Base-by-base conservation (phyloP, 2,797 vertebrate species). In the Eulemur rubriventer region DNA sequence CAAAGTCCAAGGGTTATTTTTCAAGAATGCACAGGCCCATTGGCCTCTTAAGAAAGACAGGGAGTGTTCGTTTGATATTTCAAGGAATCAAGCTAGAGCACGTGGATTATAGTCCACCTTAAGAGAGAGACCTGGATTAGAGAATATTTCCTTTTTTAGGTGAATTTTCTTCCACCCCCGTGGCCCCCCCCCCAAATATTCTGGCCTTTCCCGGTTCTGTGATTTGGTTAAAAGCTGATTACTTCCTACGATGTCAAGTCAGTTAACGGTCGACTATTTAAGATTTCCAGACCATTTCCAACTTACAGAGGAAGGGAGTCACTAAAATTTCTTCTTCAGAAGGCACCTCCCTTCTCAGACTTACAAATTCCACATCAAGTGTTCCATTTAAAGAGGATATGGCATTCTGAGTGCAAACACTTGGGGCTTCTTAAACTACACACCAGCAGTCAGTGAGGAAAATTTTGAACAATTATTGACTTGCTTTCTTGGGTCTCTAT, bases 401-500 rank as follows among this genome's bases (percentile, higher is more conserved):
- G 81, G 98, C 98, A 97, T 98, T 98, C 98, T 98, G 97, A 98
- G 97, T 98, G 97, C 94, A 97, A 96, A 97, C 96, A 95, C 94
- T 97, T 89, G 97, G 95, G 97, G 97, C 98, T 98, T 98, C 98
- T 0, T 69, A 97, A 97, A 97, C 95, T 97, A 97, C 96, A 97
- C 96, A 98, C 98, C 98, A 98, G 98, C 98, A 98, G 97, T 98
- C 98, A 98, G 97, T 91, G 93, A 98, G 97, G 98, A 97, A 97
- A 97, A 98, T 97, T 97, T 89, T 97, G 97, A 98, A 98, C 97
- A 97, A 76, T 97, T 97, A 98, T 94, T 80, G 96, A 98, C 97
- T 98, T 98, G 96, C 98, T 98, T 98, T 98, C 98, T 97, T 98
- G 43, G 98, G 97, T 98, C 98, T 98, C 98, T 98, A 95, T 98